phyloP scores from a whole-genome alignment of 2,113 vertebrate species.

The Nansenia antarctica region DNA sequence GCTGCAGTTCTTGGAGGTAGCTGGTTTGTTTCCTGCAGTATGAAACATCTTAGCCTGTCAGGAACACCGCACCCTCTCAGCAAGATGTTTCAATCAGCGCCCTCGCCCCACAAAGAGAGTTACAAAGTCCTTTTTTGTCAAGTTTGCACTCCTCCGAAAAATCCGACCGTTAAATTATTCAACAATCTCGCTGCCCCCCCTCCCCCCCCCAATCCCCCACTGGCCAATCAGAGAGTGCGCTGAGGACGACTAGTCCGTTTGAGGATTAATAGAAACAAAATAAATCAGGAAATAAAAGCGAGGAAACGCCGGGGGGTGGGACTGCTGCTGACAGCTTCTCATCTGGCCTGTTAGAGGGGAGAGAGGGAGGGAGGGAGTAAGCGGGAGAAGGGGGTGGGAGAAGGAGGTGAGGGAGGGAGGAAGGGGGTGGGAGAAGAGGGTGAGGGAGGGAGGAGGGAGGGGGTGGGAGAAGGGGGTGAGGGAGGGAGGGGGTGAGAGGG shows the following conservation, averaged over 20 bases:
- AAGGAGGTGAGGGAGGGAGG: neutral
- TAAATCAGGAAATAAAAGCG: constrained; percentile 2
- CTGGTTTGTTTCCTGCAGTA: too few species aligned
- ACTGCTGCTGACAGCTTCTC: constrained; percentile 8
- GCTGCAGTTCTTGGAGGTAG: too few species aligned
- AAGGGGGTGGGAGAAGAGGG: too few species aligned
- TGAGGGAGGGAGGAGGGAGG: neutral
- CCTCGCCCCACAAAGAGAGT: neutral
- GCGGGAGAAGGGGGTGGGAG: neutral
- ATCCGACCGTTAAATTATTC: neutral
- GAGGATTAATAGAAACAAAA: neutral
- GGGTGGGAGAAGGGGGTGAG: neutral
- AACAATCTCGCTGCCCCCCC: neutral
- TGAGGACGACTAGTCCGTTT: neutral
- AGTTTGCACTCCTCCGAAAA: neutral
- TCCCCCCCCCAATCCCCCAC: neutral
- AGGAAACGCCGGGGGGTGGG: too few species aligned
- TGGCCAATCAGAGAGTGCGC: too few species aligned
- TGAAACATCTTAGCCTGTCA: constrained; percentile 15
- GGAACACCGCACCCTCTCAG: constrained; percentile 5
- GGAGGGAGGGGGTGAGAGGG: neutral
- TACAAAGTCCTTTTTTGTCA: constrained; percentile 19
- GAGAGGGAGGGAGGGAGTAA: neutral
- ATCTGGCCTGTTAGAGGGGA: neutral
- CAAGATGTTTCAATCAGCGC: constrained; percentile 22